Base-by-base conservation (phyloP, 2,797 vertebrate genomes). In the Aselliscus stoliczkanus region DNA sequence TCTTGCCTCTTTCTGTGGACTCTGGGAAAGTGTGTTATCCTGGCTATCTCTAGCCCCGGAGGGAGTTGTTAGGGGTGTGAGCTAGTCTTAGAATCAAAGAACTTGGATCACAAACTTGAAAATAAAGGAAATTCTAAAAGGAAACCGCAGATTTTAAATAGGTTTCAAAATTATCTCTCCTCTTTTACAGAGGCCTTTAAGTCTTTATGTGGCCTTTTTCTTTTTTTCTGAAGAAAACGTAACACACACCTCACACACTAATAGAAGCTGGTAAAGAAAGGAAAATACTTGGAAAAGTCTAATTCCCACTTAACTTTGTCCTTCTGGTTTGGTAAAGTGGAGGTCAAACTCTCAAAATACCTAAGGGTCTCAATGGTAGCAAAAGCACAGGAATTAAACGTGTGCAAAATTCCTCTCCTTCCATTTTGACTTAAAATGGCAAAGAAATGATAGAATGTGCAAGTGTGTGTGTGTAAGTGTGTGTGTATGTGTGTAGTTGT, bases 361-460 rank as follows among this genome's bases (percentile, higher is more conserved):
- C 54, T 54, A 58, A 88, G 64, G 37, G 31, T 81, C 29, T 54
- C 58, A 80, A 14, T 83, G 62, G 69, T 10, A 93, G 27, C 17
- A 73, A 67, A 97, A 67, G 5, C 11, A 18, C 2, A 70, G 15
- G 29, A 80, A 42, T 47, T 76, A 88, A 88, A 80, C 20, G 5
- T 88, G 5, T 90, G 44, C 69, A 39, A 76, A 94, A 76, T 86
- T 37, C 34, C 21, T 84, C 47, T 58, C 13, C 54, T 85, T 47
- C 44, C 50, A 95, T 73, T 97, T 72, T 84, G 69, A 80, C 29
- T 95, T 87, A 81, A 83, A 90, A 50, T 70, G 31, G 42, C 85
- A 91, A 64, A 65, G 34, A 93, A 93, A 67, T 65, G 56, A 0
- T 70, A 58, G 56, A 56, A 37, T 52, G 7, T 86, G 72, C 29